These are phyloP conservation scores for Daktulosphaira vitifoliae DNA, from an alignment of 1,140 invertebrate species.

Conservation along the genomic window DNA sequence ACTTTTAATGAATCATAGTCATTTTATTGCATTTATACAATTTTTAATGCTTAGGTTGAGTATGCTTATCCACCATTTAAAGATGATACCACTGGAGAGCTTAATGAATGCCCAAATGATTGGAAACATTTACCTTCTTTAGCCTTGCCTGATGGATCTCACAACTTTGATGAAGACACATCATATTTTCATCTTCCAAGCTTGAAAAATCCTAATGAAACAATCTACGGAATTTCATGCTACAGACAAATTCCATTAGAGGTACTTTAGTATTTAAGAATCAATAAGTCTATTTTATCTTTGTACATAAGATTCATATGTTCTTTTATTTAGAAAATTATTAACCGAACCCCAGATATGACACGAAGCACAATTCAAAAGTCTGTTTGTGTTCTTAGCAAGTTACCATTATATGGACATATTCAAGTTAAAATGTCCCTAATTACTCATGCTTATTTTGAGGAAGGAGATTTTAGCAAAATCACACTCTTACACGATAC, in stretches of 20 bases:
- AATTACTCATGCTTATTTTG: slow-evolving; percentile 94
- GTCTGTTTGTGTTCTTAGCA: slow-evolving; percentile 82
- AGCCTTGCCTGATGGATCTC: slow-evolving; percentile 93
- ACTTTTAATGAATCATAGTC: too few relatives aligned
- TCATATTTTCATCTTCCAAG: slow-evolving; percentile 95
- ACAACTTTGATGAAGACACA: slow-evolving; percentile 92
- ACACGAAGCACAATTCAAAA: slow-evolving; percentile 93
- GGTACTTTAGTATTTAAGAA: slow-evolving; percentile 49
- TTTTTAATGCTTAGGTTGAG: slow-evolving; percentile 66
- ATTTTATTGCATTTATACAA: too few relatives aligned
- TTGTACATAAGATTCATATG: slow-evolving; percentile 11
- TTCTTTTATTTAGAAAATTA: slow-evolving; percentile 62
- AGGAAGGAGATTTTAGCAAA: slow-evolving; percentile 86
- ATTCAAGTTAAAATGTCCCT: slow-evolving; percentile 91
- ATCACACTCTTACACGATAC: slow-evolving; percentile 85
- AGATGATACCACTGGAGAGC: slow-evolving; percentile 51
- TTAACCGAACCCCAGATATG: slow-evolving; percentile 91
- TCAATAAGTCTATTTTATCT: too few relatives aligned
- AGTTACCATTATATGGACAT: slow-evolving; percentile 79
- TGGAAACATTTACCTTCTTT: slow-evolving; percentile 95
- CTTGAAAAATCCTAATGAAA: slow-evolving; percentile 66
- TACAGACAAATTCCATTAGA: slow-evolving; percentile 95
- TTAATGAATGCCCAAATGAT: slow-evolving; percentile 73
- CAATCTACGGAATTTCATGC: slow-evolving; percentile 94
- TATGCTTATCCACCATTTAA: slow-evolving; percentile 89